Evolutionary conservation across 1,140 invertebrate species (phyloP).

Genomic region (Hycleus cichorii): DNA sequence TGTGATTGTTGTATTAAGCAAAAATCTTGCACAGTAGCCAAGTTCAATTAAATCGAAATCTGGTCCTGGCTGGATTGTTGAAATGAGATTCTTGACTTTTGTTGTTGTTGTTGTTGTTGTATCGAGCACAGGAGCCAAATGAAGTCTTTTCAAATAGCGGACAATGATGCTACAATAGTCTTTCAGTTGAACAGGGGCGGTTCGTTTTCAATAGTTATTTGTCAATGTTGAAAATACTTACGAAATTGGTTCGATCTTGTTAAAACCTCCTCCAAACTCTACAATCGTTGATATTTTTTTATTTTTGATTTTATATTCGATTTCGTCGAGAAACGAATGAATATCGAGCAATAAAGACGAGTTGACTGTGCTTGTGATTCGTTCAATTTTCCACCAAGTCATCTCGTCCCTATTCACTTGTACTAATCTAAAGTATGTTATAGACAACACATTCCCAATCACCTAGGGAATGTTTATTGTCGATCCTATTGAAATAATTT

Average conservation of each 20-base stretch:
- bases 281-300: too few species aligned
- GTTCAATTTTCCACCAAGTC: constrained; percentile 24
- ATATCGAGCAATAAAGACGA: constrained; percentile 5
- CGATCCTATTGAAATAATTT: constrained; percentile 31
- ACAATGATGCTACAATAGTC: constrained; percentile 27
- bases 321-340: too few species aligned
- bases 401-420: constrained; percentile 31
- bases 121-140: constrained; percentile 30
- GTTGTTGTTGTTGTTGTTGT: not conserved
- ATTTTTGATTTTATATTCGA: too few species aligned
- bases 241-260: too few species aligned
- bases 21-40: constrained; percentile 29
- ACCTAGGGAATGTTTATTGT: constrained; percentile 30
- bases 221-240: not conserved
- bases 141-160: constrained; percentile 31
- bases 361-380: not conserved
- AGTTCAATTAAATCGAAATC: constrained; percentile 31
- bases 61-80: constrained; percentile 11
- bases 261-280: too few species aligned
- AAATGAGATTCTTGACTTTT: constrained; percentile 33
- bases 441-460: constrained; percentile 23
- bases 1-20: not conserved
- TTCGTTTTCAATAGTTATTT: not conserved
- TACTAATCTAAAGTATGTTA: constrained; percentile 24
- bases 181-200: constrained; percentile 10